phyloP scores from a whole-genome alignment of 2,888 invertebrate species.

The Apoda limacodes region DNA sequence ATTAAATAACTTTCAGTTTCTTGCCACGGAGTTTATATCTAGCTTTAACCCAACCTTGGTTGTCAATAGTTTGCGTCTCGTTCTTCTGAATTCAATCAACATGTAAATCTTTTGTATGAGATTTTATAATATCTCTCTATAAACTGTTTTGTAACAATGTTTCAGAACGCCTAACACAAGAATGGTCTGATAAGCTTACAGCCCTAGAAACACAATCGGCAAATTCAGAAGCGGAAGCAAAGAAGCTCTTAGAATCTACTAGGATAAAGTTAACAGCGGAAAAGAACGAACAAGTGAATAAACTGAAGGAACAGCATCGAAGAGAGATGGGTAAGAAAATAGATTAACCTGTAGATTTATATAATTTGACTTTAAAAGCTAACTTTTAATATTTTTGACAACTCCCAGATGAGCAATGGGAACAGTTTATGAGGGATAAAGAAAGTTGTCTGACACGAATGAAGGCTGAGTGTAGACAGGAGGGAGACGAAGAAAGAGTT shows the following conservation, averaged over 20 bases:
- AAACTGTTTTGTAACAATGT: too few species aligned
- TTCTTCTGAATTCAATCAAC: too few species aligned
- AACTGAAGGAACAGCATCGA: constrained; percentile 69
- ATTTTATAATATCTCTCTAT: neutral
- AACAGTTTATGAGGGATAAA: constrained; percentile 72
- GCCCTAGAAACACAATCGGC: constrained; percentile 44
- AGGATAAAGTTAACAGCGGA: constrained; percentile 45
- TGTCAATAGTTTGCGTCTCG: too few species aligned
- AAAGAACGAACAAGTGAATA: constrained; percentile 46
- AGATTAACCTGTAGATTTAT: too few species aligned
- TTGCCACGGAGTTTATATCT: too few species aligned
- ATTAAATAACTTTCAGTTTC: too few species aligned
- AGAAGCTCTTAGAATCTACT: constrained; percentile 44
- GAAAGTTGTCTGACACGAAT: constrained; percentile 70
- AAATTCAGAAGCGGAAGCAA: constrained; percentile 48
- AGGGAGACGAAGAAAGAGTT: constrained; percentile 58
- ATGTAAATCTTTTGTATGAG: neutral
- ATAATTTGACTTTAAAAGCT: neutral
- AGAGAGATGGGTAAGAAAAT: constrained; percentile 69
- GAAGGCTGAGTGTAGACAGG: constrained; percentile 71
- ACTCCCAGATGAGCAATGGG: constrained; percentile 73
- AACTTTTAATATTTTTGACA: neutral
- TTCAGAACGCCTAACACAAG: constrained; percentile 45
- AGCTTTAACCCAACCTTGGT: too few species aligned
- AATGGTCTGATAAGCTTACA: constrained; percentile 46